phyloP scores from a whole-genome alignment of 2,113 vertebrate genomes.

The Camelus dromedarius region DNA sequence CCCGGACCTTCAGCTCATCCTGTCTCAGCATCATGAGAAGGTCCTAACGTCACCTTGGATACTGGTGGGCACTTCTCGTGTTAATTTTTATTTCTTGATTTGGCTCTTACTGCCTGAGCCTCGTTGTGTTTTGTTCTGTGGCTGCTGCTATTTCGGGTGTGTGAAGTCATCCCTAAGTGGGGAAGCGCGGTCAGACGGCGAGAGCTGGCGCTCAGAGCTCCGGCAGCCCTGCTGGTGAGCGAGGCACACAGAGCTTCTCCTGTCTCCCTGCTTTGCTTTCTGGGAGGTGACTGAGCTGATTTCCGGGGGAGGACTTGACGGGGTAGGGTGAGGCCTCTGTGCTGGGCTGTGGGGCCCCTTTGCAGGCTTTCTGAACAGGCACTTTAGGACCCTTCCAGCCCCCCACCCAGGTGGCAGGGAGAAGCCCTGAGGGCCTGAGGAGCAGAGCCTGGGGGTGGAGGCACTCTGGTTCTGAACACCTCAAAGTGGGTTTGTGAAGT shows the following conservation, averaged over 20 bases:
- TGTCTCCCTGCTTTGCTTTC: neutral
- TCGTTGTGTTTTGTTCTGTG: neutral
- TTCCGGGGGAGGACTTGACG: neutral
- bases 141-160: constrained; percentile 65
- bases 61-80: neutral
- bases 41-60: neutral
- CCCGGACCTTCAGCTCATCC: neutral
- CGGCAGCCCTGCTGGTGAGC: neutral
- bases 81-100: neutral
- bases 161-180: constrained; percentile 72
- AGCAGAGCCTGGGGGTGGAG: neutral
- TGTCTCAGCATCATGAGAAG: neutral
- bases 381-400: neutral
- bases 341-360: neutral
- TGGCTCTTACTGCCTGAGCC: neutral
- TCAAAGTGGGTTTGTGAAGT: neutral
- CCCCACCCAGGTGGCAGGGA: neutral
- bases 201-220: neutral
- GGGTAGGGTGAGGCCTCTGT: neutral
- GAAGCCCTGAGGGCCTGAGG: neutral
- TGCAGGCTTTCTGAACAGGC: neutral
- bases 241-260: neutral
- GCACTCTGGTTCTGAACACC: neutral
- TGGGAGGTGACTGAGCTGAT: neutral
- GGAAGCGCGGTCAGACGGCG: constrained; percentile 67